Base-by-base conservation (phyloP, 1,140 invertebrate species). In the Calephelis nemesis region DNA sequence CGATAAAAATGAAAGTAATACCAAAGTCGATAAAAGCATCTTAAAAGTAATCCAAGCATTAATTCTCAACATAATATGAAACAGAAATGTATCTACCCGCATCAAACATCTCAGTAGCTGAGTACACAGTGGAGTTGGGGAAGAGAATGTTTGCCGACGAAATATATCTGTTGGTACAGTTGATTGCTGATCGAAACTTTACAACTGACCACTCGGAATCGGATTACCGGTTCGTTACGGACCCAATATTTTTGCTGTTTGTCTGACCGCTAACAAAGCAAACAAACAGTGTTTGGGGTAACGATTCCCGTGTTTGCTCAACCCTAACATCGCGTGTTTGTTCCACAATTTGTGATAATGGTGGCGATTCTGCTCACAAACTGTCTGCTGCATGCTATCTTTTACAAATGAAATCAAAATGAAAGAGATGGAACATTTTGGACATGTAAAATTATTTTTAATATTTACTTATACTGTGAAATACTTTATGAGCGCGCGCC, bases 171-270 rank as follows among this genome's bases (percentile, higher is more conserved):
- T 90, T 88, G 72, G 79, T 76, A 71, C 80, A 88, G 82, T 88
- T 90, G 88, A 90, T 90, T 90, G 88, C 78, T 70, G 83, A 90
- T 90, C 82, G 85, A 82, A 90, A 90, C 84, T 90, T 87, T 84
- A 82, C 75, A 83, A 86, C 84, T 90, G 88, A 88, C 88, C 88
- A 82, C 81, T 83, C 74, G 73, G 84, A 85, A 88, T 90, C 86
- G 82, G 86, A 88, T 90, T 87, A 86, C 85, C 9, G 79, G 81
- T 88, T 90, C 87, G 87, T 90, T 90, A 88, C 84, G 69, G 77
- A 69, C 71, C 71, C 72, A 76, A 74, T 75, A 87, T 88, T 90
- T 90, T 90, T 84, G 79, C 75, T 88, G 80, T 89, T 89, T 87
- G 83, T 73, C 78, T 81, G 80, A 87, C 85, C 85, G 81, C 85